These are phyloP conservation scores for Colius striatus DNA, from an alignment of 2,113 vertebrate genomes.

Conservation along the genomic window DNA sequence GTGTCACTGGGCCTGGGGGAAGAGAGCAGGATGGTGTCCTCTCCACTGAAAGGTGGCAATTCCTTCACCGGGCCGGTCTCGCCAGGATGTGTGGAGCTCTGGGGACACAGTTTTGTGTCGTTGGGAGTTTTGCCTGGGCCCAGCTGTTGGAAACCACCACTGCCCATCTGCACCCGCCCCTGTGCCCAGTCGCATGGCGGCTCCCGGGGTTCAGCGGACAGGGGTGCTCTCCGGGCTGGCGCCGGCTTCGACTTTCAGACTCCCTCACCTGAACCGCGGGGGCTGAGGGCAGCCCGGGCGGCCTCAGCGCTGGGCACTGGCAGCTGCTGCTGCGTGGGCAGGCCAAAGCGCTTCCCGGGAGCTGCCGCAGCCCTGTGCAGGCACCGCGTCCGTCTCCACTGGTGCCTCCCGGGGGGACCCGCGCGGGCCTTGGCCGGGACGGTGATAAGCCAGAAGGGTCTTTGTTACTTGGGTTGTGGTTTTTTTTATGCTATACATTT, in stretches of 20 bases:
- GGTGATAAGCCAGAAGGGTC: background rate
- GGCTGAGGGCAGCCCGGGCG: background rate
- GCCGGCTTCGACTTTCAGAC: background rate
- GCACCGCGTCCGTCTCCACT: background rate
- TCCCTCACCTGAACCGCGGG: rapidly evolving
- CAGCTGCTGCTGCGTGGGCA: no score
- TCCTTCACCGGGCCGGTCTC: rapidly evolving
- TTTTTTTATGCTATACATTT: constrained; percentile 73
- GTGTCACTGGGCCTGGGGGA: background rate
- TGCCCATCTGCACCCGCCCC: background rate
- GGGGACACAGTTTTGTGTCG: background rate
- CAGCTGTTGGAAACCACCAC: background rate
- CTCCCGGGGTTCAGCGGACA: rapidly evolving
- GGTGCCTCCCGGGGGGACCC: background rate
- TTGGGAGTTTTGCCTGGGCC: background rate
- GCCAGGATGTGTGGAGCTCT: background rate
- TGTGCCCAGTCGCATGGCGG: no score
- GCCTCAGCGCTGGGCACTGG: no score
- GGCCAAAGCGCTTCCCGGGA: background rate
- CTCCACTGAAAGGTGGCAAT: background rate
- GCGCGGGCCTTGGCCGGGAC: background rate
- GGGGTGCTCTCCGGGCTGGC: background rate
- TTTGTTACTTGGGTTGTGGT: background rate
- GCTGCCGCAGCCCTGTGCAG: background rate
- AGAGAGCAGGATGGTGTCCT: rapidly evolving